Conservation (phyloP, 2,797 vertebrate genomes). For the Thamnophis elegans region DNA sequence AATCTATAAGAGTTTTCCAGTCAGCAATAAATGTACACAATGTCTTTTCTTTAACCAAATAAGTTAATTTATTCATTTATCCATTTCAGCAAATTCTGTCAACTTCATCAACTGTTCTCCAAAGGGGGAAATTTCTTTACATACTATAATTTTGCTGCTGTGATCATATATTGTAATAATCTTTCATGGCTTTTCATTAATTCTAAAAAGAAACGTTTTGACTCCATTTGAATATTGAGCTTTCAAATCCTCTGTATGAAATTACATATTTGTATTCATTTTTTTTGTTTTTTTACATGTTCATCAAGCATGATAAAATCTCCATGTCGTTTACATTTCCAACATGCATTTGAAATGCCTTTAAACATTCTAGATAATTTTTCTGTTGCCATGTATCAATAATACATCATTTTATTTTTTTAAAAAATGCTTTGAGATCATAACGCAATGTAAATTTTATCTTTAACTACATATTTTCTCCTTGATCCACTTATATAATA, state of each 20-base stretch:
- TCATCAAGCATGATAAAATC: neutral
- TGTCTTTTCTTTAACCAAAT: neutral
- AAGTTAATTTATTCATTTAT: neutral
- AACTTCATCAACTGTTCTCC: neutral
- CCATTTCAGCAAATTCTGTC: neutral
- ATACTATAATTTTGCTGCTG: neutral
- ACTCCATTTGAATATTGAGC: neutral
- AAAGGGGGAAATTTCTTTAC: neutral
- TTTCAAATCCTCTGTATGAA: neutral
- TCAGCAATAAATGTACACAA: neutral
- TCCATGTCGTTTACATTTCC: neutral
- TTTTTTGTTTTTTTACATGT: neutral
- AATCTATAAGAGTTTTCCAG: neutral
- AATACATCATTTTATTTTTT: neutral
- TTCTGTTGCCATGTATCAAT: neutral
- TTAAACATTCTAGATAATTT: neutral
- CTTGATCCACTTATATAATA: neutral
- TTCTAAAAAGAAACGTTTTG: neutral
- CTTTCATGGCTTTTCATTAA: neutral
- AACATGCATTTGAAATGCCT: neutral
- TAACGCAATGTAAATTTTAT: neutral
- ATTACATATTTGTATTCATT: neutral
- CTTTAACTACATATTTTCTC: neutral
- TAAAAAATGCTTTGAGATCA: neutral
- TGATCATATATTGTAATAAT: neutral